Base-by-base conservation (phyloP, 2,888 invertebrate species). In the Microctonus hyperodae region DNA sequence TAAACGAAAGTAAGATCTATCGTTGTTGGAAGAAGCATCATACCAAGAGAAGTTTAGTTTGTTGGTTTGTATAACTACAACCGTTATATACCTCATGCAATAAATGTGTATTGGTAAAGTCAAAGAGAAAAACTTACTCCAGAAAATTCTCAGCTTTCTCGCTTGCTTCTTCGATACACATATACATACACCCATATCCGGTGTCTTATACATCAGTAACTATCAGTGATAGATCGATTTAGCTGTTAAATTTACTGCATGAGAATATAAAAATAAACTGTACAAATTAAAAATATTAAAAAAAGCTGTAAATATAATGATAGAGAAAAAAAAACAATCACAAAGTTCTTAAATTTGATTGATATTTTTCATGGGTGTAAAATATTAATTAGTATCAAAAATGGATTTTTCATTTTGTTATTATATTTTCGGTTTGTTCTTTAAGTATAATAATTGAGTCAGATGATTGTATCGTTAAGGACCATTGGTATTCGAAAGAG, bases 1-100 rank as follows among this genome's bases (percentile, higher is more conserved):
- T 53, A 33, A 65, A 65, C 59, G 60, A 65, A 65, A 53, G 65
- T 65, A 51, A 51, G 51, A 51, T 51, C 51, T 51, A 51, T 51
- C 51, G 51, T 22, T 51, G 51, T 25, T 51, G 23, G 22, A 23
- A n/a, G 51, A 23, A 13, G n/a, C 11, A 13, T 11, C 23, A 23
- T 51, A 51, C 51, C 22, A n/a, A 25, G 51, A 23, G 25, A 23
- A 25, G n/a, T 51, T 23, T n/a, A 23, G 25, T 23, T 25, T 40
- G 25, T 51, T 51, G 23, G 51, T 51, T 11, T 11, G 51, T 51
- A 51, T 25, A 44, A 44, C 44, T 16, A 9, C 22, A 9, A 11
- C 25, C 4, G 25, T 25, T 23, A 23, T 25, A 51, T 51, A 51
- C 2, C n/a, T 9, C 23, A 51, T 51, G 25, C 1, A n/a, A 16